Base-by-base conservation (phyloP, 2,797 vertebrate species). In the Mastacembelus armatus region DNA sequence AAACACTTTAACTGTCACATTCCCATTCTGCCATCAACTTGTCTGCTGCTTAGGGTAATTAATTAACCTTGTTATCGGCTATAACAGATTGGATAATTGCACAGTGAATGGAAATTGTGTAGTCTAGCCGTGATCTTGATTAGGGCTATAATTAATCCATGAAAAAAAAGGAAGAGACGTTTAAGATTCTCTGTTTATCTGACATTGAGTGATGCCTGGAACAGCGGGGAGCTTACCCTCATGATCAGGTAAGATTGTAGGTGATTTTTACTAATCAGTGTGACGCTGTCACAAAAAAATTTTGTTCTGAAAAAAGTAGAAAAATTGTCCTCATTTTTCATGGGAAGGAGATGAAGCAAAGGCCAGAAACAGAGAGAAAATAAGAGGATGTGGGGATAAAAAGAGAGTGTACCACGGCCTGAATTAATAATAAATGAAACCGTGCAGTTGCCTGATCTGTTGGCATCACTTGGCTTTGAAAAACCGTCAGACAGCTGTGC, bases 11-110 rank as follows among this genome's bases (percentile, higher is more conserved):
- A 66, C 58, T 38, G 78, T 80, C 80, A 69, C 75, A 63, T 65
- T 80, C 52, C 66, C 47, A 64, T 73, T 79, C 66, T 45, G 52
- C 56, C 50, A 66, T 71, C 61, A 50, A 81, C 72, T 30, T 39
- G 62, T 74, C 74, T 61, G 54, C 85, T 42, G 68, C 80, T 84
- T 0, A 2, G 57, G 42, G 43, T 85, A 85, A 90, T 89, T 89
- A 85, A 90, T 90, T 88, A 85, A 84, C 70, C 66, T 62, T 22
- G 65, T 88, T 91, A 91, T 89, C 82, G 2, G 55, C 71, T 49
- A 19, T 14, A 77, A 70, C 65, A 77, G 81, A 91, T 80, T 81
- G 84, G 84, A 81, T 90, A 91, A 91, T 90, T 88, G 83, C 81
- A 61, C 0, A 26, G 66, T 68, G 64, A 83, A 88, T 83, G 70